phyloP scores from a whole-genome alignment of 2,888 invertebrate species.

The Macrosoma leucophasiata region DNA sequence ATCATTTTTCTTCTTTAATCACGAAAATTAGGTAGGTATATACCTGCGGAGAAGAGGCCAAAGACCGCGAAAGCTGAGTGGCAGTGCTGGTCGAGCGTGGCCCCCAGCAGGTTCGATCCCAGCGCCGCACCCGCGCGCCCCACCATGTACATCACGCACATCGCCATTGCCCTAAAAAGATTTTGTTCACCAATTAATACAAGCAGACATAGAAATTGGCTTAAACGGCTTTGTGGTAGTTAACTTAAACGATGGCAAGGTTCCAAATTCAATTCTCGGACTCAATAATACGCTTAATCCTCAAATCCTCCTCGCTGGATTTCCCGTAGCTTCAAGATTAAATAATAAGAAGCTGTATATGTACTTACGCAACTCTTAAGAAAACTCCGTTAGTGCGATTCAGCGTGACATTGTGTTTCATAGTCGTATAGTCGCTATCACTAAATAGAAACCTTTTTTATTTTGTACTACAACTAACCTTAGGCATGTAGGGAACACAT shows the following conservation, averaged over 20 bases:
- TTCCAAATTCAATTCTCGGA: no score
- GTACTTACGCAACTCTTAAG: no score
- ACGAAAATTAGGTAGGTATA: constrained; percentile 23
- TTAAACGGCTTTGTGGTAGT: neutral
- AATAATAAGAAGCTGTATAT: no score
- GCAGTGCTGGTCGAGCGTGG: constrained; percentile 76
- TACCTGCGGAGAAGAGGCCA: constrained; percentile 64
- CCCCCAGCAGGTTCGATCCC: constrained; percentile 78
- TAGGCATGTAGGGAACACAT: constrained; percentile 61
- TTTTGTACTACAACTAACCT: constrained; percentile 35
- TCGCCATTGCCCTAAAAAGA: constrained; percentile 74
- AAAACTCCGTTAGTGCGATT: no score
- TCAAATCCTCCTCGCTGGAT: no score
- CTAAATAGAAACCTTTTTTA: no score
- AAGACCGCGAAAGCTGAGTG: constrained; percentile 76
- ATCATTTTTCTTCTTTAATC: no score
- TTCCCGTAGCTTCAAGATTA: no score
- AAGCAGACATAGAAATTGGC: no score
- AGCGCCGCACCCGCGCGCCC: constrained; percentile 79
- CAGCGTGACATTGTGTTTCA: neutral
- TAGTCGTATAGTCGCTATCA: no score
- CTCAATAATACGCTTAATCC: no score
- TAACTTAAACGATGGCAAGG: neutral
- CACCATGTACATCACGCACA: constrained; percentile 78
- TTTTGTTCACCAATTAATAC: no score